Conservation (phyloP, 2,797 vertebrate genomes). For the Coreius guichenoti region DNA sequence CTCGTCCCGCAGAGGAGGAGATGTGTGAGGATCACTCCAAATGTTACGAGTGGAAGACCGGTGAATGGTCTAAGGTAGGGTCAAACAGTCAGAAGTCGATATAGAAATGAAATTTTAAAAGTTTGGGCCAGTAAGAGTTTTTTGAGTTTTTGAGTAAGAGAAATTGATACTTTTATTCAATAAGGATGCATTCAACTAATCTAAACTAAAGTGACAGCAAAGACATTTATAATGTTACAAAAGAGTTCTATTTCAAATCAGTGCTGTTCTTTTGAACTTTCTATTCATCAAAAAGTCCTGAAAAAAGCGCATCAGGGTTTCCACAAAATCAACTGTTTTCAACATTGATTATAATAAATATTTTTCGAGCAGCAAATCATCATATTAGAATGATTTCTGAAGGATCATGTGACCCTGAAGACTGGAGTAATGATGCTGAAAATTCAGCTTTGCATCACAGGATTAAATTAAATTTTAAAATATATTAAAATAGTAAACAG, state of each 20-base stretch:
- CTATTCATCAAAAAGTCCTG: background rate
- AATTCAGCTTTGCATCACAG: background rate
- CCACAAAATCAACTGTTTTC: background rate
- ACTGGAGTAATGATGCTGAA: background rate
- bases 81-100: background rate
- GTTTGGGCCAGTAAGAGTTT: background rate
- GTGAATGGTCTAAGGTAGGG: constrained; percentile 95
- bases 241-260: background rate
- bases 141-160: too few species aligned
- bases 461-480: too few species aligned
- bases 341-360: background rate
- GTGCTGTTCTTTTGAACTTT: background rate
- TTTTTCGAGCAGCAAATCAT: background rate
- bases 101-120: background rate
- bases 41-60: constrained; percentile 96
- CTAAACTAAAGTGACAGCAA: background rate
- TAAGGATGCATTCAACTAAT: background rate
- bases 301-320: background rate
- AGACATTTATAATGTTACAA: background rate
- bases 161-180: background rate
- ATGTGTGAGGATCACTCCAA: constrained; percentile 88
- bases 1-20: constrained; percentile 83
- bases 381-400: background rate
- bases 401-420: background rate
- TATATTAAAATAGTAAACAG: background rate